Evolutionary conservation across 2,797 vertebrate species (phyloP).

Genomic region (Pseudochirops corinnae): DNA sequence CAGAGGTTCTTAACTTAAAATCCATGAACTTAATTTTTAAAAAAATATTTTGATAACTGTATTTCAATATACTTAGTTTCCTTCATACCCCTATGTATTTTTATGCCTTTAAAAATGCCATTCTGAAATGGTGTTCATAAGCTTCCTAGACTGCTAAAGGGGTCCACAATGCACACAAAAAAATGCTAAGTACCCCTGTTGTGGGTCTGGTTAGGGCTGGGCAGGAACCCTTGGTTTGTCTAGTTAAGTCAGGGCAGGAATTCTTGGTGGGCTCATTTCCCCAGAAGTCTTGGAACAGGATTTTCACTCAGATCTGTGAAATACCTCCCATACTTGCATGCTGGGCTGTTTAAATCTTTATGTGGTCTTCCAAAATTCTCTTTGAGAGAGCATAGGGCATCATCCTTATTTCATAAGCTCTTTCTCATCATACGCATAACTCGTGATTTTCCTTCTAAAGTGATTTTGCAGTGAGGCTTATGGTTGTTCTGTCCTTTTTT

Average conservation of each 20-base stretch:
- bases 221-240: background rate
- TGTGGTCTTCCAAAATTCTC: background rate
- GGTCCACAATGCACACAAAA: background rate
- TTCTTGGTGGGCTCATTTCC: background rate
- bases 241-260: background rate
- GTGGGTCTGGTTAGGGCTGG: background rate
- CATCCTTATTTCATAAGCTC: background rate
- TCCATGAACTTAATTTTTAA: background rate
- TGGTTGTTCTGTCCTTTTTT: background rate
- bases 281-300: background rate
- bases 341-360: background rate
- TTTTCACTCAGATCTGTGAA: background rate
- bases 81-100: background rate
- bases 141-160: background rate
- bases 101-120: background rate
- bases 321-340: background rate
- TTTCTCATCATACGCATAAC: background rate
- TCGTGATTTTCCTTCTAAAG: background rate
- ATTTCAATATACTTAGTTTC: background rate
- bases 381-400: background rate
- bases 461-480: background rate
- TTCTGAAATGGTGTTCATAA: background rate
- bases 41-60: background rate
- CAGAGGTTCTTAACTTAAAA: background rate
- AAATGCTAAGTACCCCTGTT: background rate